Conservation (phyloP, 1,140 invertebrate genomes). For the Panagrolaimus sp. region DNA sequence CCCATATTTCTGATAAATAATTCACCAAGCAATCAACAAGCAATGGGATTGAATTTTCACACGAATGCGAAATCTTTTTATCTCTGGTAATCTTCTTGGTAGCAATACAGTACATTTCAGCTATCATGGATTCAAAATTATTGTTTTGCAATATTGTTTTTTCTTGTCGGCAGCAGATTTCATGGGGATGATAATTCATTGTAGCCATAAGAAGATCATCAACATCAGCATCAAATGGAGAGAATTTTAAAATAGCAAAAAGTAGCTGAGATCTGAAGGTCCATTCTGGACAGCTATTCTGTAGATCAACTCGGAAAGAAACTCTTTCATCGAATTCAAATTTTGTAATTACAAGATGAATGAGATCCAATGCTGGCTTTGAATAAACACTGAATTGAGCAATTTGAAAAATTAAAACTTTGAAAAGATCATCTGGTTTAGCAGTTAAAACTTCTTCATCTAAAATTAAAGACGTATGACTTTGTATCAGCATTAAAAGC, state of each 20-base stretch:
- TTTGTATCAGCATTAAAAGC: background rate
- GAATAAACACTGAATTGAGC: conserved; percentile 3
- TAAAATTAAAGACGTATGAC: background rate
- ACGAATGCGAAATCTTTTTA: no score
- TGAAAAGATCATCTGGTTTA: background rate
- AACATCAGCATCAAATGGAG: background rate
- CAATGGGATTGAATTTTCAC: no score
- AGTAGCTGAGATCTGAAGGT: background rate
- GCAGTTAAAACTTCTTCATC: background rate
- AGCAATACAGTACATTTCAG: no score
- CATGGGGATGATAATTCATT: background rate
- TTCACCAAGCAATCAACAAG: no score
- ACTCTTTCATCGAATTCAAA: conserved; percentile 11
- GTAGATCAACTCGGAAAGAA: background rate
- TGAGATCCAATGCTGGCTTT: background rate
- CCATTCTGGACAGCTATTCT: background rate
- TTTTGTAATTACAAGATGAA: background rate
- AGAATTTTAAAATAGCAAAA: background rate
- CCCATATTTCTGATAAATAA: no score
- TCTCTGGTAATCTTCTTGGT: no score
- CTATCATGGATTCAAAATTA: no score
- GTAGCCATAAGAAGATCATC: background rate
- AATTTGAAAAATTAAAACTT: background rate
- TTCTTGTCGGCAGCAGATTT: background rate
- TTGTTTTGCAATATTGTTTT: no score